phyloP scores from a whole-genome alignment of 2,888 invertebrate genomes.

The Parelbella ahira region DNA sequence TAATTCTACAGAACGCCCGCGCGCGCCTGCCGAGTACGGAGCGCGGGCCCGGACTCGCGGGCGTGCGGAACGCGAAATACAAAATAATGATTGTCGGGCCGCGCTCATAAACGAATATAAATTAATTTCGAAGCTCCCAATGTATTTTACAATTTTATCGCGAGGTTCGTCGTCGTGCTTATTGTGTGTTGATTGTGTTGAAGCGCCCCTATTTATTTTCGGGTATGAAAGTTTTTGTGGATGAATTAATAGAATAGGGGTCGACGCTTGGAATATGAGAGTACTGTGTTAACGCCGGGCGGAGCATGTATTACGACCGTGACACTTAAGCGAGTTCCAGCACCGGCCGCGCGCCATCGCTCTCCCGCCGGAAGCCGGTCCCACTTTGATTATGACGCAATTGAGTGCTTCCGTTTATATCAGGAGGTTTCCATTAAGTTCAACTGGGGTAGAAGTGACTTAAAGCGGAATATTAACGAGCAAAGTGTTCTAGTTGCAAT shows the following conservation, averaged over 20 bases:
- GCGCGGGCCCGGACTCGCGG: too few relatives aligned
- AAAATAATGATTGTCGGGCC: conserved; percentile 23
- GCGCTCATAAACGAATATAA: conserved; percentile 16
- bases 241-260: conserved; percentile 31
- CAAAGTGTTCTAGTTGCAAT: conserved; percentile 1
- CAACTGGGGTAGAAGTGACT: conserved; percentile 1
- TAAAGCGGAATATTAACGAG: conserved; percentile 7
- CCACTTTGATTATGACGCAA: conserved; percentile 60
- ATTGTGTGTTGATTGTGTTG: conserved; percentile 22
- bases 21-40: too few relatives aligned
- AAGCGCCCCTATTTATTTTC: conserved; percentile 35
- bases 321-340: conserved; percentile 15
- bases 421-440: conserved; percentile 44
- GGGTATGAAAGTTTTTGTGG: conserved; percentile 37
- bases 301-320: conserved; percentile 42
- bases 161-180: conserved; percentile 3
- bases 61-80: conserved; percentile 24
- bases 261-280: conserved; percentile 33
- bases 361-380: conserved; percentile 37
- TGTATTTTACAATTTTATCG: conserved; percentile 20
- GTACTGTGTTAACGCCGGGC: conserved; percentile 49
- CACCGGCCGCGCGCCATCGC: conserved; percentile 28
- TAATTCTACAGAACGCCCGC: conserved; percentile 14
- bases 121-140: conserved; percentile 13
- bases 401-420: conserved; percentile 64